These are phyloP conservation scores for Knipowitschia caucasica DNA, from an alignment of 2,797 vertebrate species.

Conservation along the genomic window DNA sequence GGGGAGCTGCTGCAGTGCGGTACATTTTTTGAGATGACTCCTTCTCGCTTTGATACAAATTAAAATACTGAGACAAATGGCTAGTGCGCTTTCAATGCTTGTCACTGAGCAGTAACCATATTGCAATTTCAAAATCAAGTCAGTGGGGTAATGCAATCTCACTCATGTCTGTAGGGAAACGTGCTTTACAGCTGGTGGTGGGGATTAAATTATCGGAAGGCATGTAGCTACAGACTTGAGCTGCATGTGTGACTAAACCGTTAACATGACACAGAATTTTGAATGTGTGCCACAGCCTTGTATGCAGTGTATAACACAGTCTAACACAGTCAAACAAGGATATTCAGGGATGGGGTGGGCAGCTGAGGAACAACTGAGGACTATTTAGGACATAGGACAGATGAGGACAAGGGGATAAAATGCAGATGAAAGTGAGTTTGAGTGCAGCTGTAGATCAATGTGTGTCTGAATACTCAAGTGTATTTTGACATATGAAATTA, in stretches of 20 bases:
- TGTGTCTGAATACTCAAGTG: slow-evolving; percentile 48
- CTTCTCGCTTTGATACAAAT: slow-evolving; percentile 30
- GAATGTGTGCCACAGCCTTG: slow-evolving; percentile 25
- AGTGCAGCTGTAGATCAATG: slow-evolving; percentile 16
- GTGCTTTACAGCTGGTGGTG: slow-evolving; percentile 27
- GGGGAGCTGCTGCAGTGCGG: slow-evolving; percentile 70
- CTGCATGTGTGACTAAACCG: slow-evolving; percentile 22
- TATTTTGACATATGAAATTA: slow-evolving; percentile 68
- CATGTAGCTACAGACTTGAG: slow-evolving; percentile 5
- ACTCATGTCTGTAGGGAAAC: slow-evolving; percentile 32
- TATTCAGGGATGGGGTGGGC: slow-evolving; percentile 18
- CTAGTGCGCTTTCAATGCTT: background rate
- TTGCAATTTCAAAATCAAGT: slow-evolving; percentile 1
- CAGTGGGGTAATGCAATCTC: slow-evolving; percentile 22
- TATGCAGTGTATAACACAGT: slow-evolving; percentile 24
- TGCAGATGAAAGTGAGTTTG: slow-evolving; percentile 11
- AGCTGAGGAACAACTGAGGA: slow-evolving; percentile 30
- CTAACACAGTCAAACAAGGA: slow-evolving; percentile 30
- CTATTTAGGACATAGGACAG: slow-evolving; percentile 12
- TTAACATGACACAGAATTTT: slow-evolving; percentile 33
- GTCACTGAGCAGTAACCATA: slow-evolving; percentile 2
- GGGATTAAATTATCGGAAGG: slow-evolving; percentile 9
- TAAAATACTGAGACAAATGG: slow-evolving; percentile 4
- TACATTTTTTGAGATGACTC: slow-evolving; percentile 47
- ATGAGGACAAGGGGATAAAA: slow-evolving; percentile 31